phyloP scores from a whole-genome alignment of 2,113 vertebrate species.

The Oriolus oriolus region DNA sequence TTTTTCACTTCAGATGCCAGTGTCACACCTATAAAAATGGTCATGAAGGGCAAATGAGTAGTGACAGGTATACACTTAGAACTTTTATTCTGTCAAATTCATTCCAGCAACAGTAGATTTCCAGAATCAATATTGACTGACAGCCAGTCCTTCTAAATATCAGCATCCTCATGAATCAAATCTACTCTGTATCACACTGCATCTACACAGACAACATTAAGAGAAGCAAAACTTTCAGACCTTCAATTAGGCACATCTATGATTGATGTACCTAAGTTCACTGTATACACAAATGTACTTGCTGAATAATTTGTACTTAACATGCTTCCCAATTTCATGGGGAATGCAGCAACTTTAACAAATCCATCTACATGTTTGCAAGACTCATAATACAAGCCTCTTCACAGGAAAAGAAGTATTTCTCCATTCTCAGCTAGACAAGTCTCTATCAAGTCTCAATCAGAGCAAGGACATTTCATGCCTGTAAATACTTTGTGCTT shows the following conservation, averaged over 20 bases:
- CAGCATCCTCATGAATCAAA: neutral
- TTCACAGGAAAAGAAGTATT: neutral
- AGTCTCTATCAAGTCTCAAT: neutral
- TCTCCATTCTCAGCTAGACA: neutral
- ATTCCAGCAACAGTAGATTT: neutral
- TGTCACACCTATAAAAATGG: neutral
- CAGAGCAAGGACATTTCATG: neutral
- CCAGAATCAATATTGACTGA: constrained; percentile 9
- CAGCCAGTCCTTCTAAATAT: neutral
- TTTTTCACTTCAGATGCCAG: neutral
- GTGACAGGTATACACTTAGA: neutral
- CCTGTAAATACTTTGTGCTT: neutral
- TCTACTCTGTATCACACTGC: neutral
- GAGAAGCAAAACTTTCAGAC: neutral
- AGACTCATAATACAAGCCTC: neutral
- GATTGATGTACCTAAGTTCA: neutral
- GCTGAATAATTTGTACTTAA: neutral
- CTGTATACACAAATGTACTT: neutral
- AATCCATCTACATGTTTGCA: neutral
- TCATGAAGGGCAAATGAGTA: neutral
- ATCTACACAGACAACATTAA: neutral
- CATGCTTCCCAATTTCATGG: neutral
- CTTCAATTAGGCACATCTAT: neutral
- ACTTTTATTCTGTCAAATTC: neutral
- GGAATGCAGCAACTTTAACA: neutral